A percentile compares a stretch with the other conserved stretches of the same genome.
Conservation (phyloP, 2,797 vertebrate genomes). For the Phrynocephalus guinanensis region DNA sequence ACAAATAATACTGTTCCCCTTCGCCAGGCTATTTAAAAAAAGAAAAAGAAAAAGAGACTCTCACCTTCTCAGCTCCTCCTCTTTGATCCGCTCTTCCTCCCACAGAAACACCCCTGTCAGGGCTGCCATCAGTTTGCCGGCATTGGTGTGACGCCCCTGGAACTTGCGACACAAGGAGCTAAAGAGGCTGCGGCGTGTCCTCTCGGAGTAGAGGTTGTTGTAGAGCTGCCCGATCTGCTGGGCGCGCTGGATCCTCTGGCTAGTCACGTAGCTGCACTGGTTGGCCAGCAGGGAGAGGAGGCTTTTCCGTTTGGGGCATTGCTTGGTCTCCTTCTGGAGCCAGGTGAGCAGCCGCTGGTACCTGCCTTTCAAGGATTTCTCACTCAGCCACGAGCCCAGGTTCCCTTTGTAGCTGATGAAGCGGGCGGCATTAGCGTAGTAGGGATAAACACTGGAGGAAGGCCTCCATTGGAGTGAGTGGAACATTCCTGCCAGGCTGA, state of each 20-base stretch:
- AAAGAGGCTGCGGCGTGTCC: conserved; percentile 81
- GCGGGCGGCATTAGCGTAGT: conserved; percentile 1
- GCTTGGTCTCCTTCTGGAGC: conserved; percentile 70
- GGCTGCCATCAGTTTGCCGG: conserved; percentile 85
- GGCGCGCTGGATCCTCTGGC: conserved; percentile 86
- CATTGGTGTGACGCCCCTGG: conserved; percentile 79
- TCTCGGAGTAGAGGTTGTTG: conserved; percentile 87
- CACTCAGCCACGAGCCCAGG: neutral
- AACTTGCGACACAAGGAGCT: conserved; percentile 85
- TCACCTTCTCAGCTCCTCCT: conserved; percentile 92
- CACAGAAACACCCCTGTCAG: conserved; percentile 91
- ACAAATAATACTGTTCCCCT: no score
- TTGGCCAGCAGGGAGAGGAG: conserved; percentile 86
- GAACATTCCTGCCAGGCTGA: conserved; percentile 44
- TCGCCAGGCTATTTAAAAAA: no score
- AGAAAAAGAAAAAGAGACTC: neutral
- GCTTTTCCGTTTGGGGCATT: conserved; percentile 66
- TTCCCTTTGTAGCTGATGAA: conserved; percentile 1
- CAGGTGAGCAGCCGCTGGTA: conserved; percentile 71
- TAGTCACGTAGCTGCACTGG: conserved; percentile 89
- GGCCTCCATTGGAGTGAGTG: conserved; percentile 41
- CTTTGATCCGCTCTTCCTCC: conserved; percentile 91
- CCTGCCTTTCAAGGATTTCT: neutral
- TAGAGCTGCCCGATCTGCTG: conserved; percentile 87
- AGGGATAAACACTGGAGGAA: conserved; percentile 35